phyloP scores from a whole-genome alignment of 1,140 invertebrate species.

The Drosophila littoralis region DNA sequence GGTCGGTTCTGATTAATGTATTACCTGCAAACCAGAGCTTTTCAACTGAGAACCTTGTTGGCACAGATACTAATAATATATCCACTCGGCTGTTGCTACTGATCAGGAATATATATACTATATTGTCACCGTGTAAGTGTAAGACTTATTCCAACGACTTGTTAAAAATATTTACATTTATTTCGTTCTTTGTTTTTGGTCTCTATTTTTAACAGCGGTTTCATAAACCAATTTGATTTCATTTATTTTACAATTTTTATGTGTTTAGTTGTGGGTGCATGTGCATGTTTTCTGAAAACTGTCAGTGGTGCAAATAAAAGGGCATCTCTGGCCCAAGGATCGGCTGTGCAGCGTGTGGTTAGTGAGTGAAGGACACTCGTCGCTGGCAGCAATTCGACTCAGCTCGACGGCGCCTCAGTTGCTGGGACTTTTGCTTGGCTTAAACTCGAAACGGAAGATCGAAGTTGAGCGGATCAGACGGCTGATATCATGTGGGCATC shows the following conservation, averaged over 20 bases:
- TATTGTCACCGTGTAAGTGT: not conserved
- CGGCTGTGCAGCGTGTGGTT: not conserved
- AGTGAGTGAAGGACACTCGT: not conserved
- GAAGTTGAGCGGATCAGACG: conserved; percentile 44
- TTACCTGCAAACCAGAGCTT: too few species aligned
- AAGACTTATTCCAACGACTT: not conserved
- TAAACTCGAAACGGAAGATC: conserved; percentile 2
- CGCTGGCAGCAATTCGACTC: not conserved
- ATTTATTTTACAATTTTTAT: conserved; percentile 72
- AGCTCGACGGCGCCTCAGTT: not conserved
- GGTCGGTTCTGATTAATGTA: too few species aligned
- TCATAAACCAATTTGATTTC: conserved; percentile 64
- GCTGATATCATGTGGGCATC: conserved; percentile 78
- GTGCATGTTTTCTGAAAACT: conserved; percentile 20
- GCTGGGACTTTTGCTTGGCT: conserved; percentile 12
- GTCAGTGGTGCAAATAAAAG: conserved; percentile 17
- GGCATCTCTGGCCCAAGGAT: not conserved
- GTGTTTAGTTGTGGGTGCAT: conserved; percentile 10
- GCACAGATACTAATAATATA: too few species aligned
- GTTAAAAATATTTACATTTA: conserved; percentile 79
- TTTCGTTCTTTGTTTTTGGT: conserved; percentile 54
- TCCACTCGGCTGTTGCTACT: too few species aligned
- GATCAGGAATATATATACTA: too few species aligned
- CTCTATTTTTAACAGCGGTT: conserved; percentile 44
- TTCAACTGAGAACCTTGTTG: too few species aligned